Evolutionary conservation across 2,888 invertebrate genomes (phyloP), one percentile per base, ranked within the genome.

Genomic region (Stegophylla sp.): DNA sequence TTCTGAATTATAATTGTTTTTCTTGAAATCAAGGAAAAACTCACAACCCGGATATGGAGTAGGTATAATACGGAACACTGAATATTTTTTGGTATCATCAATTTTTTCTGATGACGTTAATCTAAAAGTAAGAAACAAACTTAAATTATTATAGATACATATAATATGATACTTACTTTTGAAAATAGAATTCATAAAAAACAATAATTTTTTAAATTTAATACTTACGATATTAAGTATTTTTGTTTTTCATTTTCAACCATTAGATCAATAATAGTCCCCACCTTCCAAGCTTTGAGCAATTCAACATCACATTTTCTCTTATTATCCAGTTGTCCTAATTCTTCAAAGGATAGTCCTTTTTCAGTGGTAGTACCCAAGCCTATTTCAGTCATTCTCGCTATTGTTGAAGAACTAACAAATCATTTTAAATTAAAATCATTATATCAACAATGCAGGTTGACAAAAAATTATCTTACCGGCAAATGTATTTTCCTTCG

Each of bases 41-140:
- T 94, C 94, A 89, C 93, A 94, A 83, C 94, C 94, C 82, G 94
- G 94, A 87, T 93, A 94, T 82, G 94, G 94, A 85, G 93, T 88
- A 84, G 91, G 90, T 83, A 92, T 87, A 83, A 94, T 88, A 82
- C 89, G 90, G 85, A 94, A 94, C 83, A 92, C 90, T 66, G 89
- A 88, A 86, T 94, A 94, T 83, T 92, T 89, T 85, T 91, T 91
- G 85, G 91, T 91, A 84, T 92, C 92, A 86, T 94, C 93, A 61
- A 93, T 92, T 86, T 94, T 94, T 86, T 94, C 94, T 26, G 93
- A 94, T 1, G 94, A 93, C 12, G 93, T 92, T 10, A 94, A 91
- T 86, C 93, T 93, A 85, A 28, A 87, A 85, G 82, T 67, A 83
- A 84, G 83, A 34, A 76, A 15, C 17, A 67, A 67, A 28, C n/a